Evolutionary conservation across 2,797 vertebrate genomes (phyloP).

Genomic region (Megalops cyprinoides): DNA sequence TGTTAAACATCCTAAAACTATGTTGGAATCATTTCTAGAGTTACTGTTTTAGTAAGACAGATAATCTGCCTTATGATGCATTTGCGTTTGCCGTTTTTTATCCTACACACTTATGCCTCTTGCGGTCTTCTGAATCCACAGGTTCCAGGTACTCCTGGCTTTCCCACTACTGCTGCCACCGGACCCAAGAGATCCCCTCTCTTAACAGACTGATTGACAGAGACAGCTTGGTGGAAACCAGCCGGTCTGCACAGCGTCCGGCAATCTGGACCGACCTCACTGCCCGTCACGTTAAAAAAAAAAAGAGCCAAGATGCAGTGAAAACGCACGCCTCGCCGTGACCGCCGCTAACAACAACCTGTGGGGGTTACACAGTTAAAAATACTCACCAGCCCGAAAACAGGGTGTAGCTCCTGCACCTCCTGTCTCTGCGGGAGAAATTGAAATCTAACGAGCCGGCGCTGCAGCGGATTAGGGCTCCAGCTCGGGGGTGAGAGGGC

Average conservation of each 20-base stretch:
- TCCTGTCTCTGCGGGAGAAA: slow-evolving; percentile 24
- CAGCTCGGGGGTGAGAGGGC: slow-evolving; percentile 20
- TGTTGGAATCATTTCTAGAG: background rate
- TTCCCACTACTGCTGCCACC: background rate
- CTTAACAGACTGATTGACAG: slow-evolving; percentile 46
- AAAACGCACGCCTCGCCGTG: slow-evolving; percentile 5
- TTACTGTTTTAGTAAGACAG: background rate
- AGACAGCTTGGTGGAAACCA: slow-evolving; percentile 60
- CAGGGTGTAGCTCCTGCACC: slow-evolving; percentile 6
- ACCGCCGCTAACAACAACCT: background rate
- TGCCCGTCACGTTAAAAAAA: background rate
- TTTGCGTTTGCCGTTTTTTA: background rate
- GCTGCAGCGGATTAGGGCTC: slow-evolving; percentile 27
- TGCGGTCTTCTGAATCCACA: background rate
- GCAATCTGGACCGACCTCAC: slow-evolving; percentile 33
- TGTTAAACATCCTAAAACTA: background rate
- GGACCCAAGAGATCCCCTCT: slow-evolving; percentile 11
- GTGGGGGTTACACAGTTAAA: background rate
- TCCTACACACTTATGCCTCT: background rate
- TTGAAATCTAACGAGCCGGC: background rate
- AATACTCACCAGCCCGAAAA: slow-evolving; percentile 26
- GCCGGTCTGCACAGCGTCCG: slow-evolving; percentile 53
- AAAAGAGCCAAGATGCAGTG: slow-evolving; percentile 2
- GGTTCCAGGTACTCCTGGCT: background rate
- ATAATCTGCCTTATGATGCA: background rate